phyloP scores from a whole-genome alignment of 2,113 vertebrate genomes.

The Hucho hucho region DNA sequence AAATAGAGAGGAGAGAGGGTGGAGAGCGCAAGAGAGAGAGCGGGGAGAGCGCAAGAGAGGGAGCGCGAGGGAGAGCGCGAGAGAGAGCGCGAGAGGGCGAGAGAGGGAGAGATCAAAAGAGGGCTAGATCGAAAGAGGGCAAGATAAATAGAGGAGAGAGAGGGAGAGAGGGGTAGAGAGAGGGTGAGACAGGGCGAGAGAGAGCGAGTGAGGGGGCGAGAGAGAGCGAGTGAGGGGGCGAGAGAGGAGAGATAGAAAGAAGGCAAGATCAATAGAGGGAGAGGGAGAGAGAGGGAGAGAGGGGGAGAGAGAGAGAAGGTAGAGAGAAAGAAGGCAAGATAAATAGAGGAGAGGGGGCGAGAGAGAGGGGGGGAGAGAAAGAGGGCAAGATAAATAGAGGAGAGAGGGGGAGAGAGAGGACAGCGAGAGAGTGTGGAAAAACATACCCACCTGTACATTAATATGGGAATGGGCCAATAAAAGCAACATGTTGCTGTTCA shows the following conservation, averaged over 20 bases:
- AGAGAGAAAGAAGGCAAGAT: not conserved
- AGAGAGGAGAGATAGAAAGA: not conserved
- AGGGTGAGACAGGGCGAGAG: not conserved
- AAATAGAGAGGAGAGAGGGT: too few species aligned
- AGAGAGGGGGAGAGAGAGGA: not conserved
- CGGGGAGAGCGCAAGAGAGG: not conserved
- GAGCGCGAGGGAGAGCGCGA: too few species aligned
- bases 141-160: not conserved
- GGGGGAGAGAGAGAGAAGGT: not conserved
- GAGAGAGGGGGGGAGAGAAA: too few species aligned
- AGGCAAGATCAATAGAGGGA: too few species aligned
- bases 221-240: too few species aligned
- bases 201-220: too few species aligned
- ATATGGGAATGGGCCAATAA: conserved; percentile 20
- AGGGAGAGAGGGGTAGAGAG: not conserved
- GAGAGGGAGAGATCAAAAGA: too few species aligned
- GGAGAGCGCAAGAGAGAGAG: too few species aligned
- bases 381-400: not conserved
- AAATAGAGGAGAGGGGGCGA: not conserved
- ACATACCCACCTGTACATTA: not conserved
- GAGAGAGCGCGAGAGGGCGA: too few species aligned
- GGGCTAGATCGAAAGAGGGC: not conserved
- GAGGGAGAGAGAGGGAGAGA: too few species aligned
- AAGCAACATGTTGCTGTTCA: conserved; percentile 23
- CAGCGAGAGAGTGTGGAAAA: too few species aligned